phyloP scores from a whole-genome alignment of 2,888 invertebrate genomes.

The Drosophila subquinaria region DNA sequence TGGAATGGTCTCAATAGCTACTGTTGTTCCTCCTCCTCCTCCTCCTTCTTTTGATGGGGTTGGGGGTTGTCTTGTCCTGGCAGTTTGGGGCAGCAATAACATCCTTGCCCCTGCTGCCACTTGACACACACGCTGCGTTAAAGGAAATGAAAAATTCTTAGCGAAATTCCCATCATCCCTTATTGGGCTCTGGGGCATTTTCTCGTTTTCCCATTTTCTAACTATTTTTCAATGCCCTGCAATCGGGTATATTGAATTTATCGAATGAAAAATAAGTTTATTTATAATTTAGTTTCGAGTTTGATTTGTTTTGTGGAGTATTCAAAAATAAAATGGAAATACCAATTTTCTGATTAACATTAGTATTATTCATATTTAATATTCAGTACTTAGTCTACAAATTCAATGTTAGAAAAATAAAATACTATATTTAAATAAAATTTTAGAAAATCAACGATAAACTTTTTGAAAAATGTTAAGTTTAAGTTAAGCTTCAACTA shows the following conservation, averaged over 20 bases:
- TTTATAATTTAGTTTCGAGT: too few relatives aligned
- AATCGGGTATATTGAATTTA: background rate
- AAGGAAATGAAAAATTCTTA: constrained; percentile 80
- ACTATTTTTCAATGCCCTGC: constrained; percentile 30
- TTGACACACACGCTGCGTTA: constrained; percentile 51
- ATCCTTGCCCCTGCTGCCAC: constrained; percentile 38
- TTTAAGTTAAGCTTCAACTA: too few relatives aligned
- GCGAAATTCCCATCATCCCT: constrained; percentile 80
- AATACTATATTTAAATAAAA: too few relatives aligned
- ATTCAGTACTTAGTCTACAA: too few relatives aligned
- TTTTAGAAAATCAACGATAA: too few relatives aligned
- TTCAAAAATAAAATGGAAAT: too few relatives aligned
- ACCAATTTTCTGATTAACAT: too few relatives aligned
- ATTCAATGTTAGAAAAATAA: too few relatives aligned
- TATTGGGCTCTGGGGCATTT: constrained; percentile 77
- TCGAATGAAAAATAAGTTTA: background rate
- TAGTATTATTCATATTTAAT: too few relatives aligned
- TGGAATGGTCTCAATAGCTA: constrained; percentile 20
- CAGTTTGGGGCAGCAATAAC: constrained; percentile 45
- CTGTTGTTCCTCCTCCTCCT: background rate
- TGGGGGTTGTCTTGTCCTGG: background rate
- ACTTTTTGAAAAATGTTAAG: too few relatives aligned
- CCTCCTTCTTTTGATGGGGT: background rate
- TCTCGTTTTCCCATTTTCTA: constrained; percentile 12
- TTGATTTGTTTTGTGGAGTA: too few relatives aligned